Evolutionary conservation across 2,797 vertebrate species (phyloP), one percentile per base, ranked within the genome.

Genomic region (Anguilla anguilla): DNA sequence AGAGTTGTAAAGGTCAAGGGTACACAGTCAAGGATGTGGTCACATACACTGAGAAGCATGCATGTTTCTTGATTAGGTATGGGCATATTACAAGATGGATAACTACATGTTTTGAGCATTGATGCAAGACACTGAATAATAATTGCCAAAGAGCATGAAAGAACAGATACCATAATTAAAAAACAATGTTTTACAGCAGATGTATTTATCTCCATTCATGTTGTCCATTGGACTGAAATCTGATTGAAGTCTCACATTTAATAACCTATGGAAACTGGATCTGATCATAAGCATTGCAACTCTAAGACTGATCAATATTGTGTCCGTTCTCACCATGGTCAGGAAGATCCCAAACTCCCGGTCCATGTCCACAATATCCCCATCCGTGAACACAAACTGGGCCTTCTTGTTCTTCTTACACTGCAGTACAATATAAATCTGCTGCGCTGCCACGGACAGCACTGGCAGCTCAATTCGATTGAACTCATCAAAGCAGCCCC

Each of bases 381-480:
- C 97, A 10, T 97, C 97, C 0, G 96, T 97, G 93, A 97, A 97
- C 90, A 95, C 10, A 1, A 97, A 97, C 87, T 95, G 95, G 19
- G 87, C 88, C 90, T 96, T 96, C 93, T 96, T 96, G 90, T 95
- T 96, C 92, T 96, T 97, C 91, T 97, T 97, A 51, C 96, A 96
- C 91, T 96, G 96, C 69, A 97, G 95, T 55, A 97, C 94, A 0
- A 97, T 94, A 91, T 96, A 95, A 91, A 97, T 97, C 93, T 97
- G 96, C 92, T 97, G 96, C 43, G 97, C 97, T 0, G 96, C 96
- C 46, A 97, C 97, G 0, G 97, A 97, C 77, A 97, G 93, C 61
- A 97, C 97, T 3, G 96, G 96, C 79, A 97, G 94, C 89, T 97
- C 96, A 86, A 97, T 97, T 84, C 96, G 96, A 91, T 97, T 97